Evolutionary conservation across 2,797 vertebrate genomes (phyloP), one percentile per base, ranked within the genome.

Genomic region (Sebastes paucispinis): DNA sequence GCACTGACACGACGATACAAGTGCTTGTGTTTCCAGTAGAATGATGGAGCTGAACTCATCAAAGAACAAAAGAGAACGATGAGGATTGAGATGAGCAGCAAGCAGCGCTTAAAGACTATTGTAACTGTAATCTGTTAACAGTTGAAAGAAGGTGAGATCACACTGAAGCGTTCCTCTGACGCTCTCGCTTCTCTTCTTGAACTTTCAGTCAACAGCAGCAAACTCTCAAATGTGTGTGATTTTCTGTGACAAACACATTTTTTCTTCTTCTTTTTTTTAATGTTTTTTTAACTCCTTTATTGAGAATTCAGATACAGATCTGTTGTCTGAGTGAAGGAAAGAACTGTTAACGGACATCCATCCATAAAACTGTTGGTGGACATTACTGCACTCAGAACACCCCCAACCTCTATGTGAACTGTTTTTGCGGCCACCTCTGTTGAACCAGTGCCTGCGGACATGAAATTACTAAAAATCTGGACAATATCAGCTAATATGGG

Each of bases 201-300:
- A 73, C 32, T 34, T 54, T 54, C 50, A 54, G 39, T 50, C 20
- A 52, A 52, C 13, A 75, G 50, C 60, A 22, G n/a, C 14, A 50
- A 75, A 69, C 12, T 31, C 64, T 69, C 47, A 75, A 71, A 63
- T 36, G 27, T 4, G 47, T 74, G 52, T 71, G 52, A 77, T 70
- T 50, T 16, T 62, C 64, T 31, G 52, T 36, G 29, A 52, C 25
- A 67, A 57, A 78, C 25, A 85, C 12, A 29, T 70, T 60, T 31
- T 29, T 31, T 39, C 18, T 27, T 29, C 8, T 27, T 59, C 20
- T 29, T 27, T 34, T 72, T 8, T 4, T 39, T 66, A 11, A 20
- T 52, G 9, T n/a, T 52, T 27, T 52, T 67, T 79, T 22, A 24
- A 32, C 20, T 11, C 20, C 11, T 63, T 36, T 20, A 18, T 16